phyloP scores from a whole-genome alignment of 1,140 invertebrate genomes.

The Hydropsyche tenuis region DNA sequence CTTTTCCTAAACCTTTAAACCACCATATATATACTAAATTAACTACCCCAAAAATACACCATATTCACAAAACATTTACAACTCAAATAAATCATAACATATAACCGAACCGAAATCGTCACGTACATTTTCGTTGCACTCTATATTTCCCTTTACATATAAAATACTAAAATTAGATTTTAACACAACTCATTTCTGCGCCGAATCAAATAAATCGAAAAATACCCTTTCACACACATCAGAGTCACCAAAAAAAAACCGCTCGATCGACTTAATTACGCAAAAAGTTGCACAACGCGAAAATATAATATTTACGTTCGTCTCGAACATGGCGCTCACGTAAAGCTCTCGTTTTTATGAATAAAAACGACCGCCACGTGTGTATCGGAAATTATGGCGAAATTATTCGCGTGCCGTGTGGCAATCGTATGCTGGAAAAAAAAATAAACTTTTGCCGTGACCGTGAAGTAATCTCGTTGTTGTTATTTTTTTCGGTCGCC shows the following conservation, averaged over 20 bases:
- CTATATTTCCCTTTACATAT: too few species aligned
- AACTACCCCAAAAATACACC: too few species aligned
- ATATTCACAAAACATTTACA: too few species aligned
- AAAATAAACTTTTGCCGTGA: conserved; percentile 14
- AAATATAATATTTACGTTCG: not conserved
- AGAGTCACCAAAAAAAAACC: not conserved
- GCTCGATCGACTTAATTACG: too few species aligned
- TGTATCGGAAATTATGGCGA: not conserved
- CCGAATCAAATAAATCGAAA: conserved; percentile 8
- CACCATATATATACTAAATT: too few species aligned
- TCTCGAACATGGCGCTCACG: not conserved
- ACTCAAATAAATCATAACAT: too few species aligned
- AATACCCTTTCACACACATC: not conserved
- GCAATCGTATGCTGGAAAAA: not conserved
- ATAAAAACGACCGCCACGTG: not conserved
- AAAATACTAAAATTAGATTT: too few species aligned
- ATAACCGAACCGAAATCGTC: too few species aligned
- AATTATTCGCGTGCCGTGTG: conserved; percentile 8
- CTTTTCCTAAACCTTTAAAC: too few species aligned
- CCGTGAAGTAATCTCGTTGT: conserved; percentile 11
- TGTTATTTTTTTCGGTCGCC: too few species aligned
- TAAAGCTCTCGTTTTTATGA: conserved; percentile 16
- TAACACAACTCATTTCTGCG: not conserved
- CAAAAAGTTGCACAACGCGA: too few species aligned
- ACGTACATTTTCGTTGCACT: too few species aligned